Percentiles rank a stretch among this genome's conserved stretches.
These are phyloP conservation scores for Caerostris extrusa DNA, from an alignment of 1,140 invertebrate genomes.

Conservation along the genomic window DNA sequence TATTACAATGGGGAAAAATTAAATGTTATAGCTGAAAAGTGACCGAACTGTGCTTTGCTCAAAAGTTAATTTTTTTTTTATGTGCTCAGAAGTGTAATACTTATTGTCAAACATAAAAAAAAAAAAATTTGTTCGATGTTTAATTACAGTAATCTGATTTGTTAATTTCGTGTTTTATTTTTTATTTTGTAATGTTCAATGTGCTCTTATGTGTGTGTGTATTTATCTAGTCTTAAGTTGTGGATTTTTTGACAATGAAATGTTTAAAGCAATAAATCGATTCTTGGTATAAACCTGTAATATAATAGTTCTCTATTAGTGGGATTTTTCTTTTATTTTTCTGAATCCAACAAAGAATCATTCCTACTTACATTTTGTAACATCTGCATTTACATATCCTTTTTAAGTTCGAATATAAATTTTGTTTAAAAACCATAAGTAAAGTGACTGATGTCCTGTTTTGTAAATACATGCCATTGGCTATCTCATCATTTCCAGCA, in stretches of 20 bases:
- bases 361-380: constrained; percentile 30
- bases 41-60: constrained; percentile 46
- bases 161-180: background rate
- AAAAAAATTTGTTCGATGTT: background rate
- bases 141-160: background rate
- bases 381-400: constrained; percentile 31
- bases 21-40: constrained; percentile 35
- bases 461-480: constrained; percentile 32
- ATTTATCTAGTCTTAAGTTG: constrained; percentile 16
- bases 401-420: constrained; percentile 13
- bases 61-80: constrained; percentile 5
- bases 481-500: constrained; percentile 40
- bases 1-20: background rate
- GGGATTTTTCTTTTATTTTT: constrained; percentile 4
- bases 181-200: background rate
- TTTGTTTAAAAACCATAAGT: background rate
- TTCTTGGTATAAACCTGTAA: background rate
- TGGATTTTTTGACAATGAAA: constrained; percentile 9
- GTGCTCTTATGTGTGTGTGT: background rate
- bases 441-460: constrained; percentile 35
- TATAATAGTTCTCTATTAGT: background rate
- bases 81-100: background rate
- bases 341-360: background rate
- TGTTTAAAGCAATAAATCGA: constrained; percentile 3
- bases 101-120: background rate